Evolutionary conservation across 2,888 invertebrate genomes (phyloP).

Genomic region (Alentia gelatinosa): DNA sequence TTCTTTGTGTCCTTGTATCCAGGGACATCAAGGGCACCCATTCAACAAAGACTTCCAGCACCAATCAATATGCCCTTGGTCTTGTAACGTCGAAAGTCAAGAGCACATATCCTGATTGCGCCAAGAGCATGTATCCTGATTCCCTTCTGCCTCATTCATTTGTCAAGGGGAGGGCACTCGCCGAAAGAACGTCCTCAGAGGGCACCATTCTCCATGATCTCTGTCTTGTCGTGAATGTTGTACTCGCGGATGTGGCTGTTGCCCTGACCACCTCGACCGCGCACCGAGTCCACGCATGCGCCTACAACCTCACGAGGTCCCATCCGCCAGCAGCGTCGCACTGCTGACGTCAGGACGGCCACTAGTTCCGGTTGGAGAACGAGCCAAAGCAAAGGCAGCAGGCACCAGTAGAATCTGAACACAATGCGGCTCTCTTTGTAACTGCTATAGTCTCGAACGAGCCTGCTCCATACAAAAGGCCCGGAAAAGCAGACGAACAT

Average conservation of each 20-base stretch:
- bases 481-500: constrained; percentile 11
- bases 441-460: background rate
- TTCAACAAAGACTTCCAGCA: no score
- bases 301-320: background rate
- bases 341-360: background rate
- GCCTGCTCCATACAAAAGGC: background rate
- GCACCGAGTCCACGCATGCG: background rate
- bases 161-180: no score
- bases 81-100: no score
- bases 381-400: constrained; percentile 13
- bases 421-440: background rate
- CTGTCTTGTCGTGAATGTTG: background rate
- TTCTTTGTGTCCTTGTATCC: no score
- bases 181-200: background rate
- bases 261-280: background rate
- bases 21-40: no score
- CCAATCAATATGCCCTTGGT: no score
- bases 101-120: no score
- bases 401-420: constrained; percentile 14
- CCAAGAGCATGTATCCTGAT: no score
- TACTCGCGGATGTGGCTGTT: background rate
- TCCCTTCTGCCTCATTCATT: no score
- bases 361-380: constrained; percentile 43
- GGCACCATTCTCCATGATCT: background rate
- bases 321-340: constrained; percentile 22